Evolutionary conservation across 2,797 vertebrate species (phyloP).

Genomic region (Eremophila alpestris): DNA sequence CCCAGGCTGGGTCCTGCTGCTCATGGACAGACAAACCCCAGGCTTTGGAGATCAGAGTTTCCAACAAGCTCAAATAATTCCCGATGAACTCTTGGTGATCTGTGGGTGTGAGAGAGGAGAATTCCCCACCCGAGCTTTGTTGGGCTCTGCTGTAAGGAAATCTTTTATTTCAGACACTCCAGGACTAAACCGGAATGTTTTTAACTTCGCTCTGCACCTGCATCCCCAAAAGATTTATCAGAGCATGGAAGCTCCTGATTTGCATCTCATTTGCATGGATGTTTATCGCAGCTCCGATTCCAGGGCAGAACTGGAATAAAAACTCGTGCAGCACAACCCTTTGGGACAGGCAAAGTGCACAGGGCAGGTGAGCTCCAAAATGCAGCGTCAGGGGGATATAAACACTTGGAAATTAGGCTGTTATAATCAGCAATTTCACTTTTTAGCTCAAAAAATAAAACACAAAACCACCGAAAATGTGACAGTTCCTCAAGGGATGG

Average conservation of each 20-base stretch:
- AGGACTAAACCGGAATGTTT: not conserved
- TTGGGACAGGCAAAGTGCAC: not conserved
- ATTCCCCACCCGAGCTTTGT: not conserved
- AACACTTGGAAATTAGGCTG: accelerated
- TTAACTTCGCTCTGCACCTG: not conserved
- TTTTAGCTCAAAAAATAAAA: not conserved
- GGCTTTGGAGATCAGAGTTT: not conserved
- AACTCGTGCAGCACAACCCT: not conserved
- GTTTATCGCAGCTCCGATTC: not conserved
- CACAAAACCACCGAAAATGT: not conserved
- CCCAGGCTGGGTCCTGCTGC: not conserved
- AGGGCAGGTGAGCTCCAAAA: not conserved
- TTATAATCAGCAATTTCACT: not conserved
- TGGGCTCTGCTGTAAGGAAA: not conserved
- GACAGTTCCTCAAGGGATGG: not conserved
- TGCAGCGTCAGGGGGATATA: accelerated
- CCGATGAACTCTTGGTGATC: not conserved
- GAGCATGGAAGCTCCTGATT: not conserved
- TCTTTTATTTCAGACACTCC: not conserved
- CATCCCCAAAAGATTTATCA: not conserved
- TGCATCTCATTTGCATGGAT: not conserved
- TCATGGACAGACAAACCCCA: not conserved
- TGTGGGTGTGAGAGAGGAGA: not conserved
- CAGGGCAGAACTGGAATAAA: not conserved
- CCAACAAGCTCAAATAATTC: not conserved